Evolutionary conservation across 2,113 vertebrate species (phyloP), one percentile per base, ranked within the genome.

Genomic region (Serranochromis macrocephalus): DNA sequence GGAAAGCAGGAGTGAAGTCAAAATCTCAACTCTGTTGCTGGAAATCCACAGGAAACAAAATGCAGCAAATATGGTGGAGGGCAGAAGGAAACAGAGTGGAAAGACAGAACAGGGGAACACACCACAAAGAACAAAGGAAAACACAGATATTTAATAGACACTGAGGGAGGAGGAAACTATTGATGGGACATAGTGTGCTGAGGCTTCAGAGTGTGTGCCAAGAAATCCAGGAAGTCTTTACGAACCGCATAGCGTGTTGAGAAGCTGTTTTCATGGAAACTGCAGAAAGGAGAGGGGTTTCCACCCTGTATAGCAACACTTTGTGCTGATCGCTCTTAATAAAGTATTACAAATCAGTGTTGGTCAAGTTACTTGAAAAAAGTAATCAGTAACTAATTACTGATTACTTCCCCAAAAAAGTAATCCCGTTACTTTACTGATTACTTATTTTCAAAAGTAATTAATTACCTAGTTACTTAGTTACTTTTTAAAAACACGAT

Each of bases 171-270:
- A 31, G 55, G 26, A 58, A 58, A 58, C 57, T 61, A 61, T 31
- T 61, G 26, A 61, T 61, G 26, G 14, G 26, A 6, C 26, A 61
- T 31, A 17, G 26, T 31, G 57, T 61, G 57, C 14, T 6, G 57
- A 31, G 57, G 57, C 26, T 31, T 31, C 26, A 6, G 26, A 31
- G 26, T 61, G 57, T 61, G 57, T 61, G 26, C 57, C 1, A 1
- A 16, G 55, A 58, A 58, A 58, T 58, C 55, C 57, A 31, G 14
- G 57, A 61, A 61, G 57, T 61, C 57, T 61, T 31, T 61, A 61
- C 1, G 0, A 61, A 61, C 8, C 26, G 3, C 8, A 9, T 1
- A 61, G 14, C 0, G 1, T 61, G 5, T 61, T 17, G 14, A 61
- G 57, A 61, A 61, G 26, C 57, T 9, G 55, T 61, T 31, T 58